phyloP scores from a whole-genome alignment of 2,888 invertebrate species.

The Meandrusa payeni region DNA sequence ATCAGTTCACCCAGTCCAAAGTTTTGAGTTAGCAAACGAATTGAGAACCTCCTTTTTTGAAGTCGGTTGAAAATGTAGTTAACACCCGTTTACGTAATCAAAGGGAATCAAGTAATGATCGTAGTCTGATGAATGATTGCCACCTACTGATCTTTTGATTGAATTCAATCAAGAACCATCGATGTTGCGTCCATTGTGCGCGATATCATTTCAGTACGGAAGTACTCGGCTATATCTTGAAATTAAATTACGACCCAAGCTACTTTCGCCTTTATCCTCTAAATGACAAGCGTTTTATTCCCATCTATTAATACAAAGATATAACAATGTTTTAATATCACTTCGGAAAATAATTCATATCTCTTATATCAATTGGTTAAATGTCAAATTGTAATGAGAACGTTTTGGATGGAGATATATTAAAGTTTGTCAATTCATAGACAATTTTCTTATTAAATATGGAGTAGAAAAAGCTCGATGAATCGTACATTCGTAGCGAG shows the following conservation, averaged over 20 bases:
- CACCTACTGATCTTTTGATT: slow-evolving; percentile 71
- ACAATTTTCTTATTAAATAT: slow-evolving; percentile 56
- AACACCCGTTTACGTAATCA: no score
- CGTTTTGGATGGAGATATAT: not conserved
- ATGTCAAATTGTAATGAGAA: slow-evolving; percentile 7
- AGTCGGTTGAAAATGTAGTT: no score
- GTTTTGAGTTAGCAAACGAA: no score
- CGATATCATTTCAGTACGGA: slow-evolving; percentile 29
- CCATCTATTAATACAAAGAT: not conserved
- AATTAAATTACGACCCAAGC: slow-evolving; percentile 13
- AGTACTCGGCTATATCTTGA: slow-evolving; percentile 15
- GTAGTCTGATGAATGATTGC: no score
- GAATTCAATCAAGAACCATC: slow-evolving; percentile 71
- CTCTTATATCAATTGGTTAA: not conserved
- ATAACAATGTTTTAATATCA: not conserved
- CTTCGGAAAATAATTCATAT: not conserved
- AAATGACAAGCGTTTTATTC: not conserved
- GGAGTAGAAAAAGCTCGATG: slow-evolving; percentile 57
- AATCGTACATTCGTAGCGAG: slow-evolving; percentile 48
- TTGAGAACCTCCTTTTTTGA: no score
- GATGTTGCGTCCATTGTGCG: slow-evolving; percentile 52
- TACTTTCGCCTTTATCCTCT: slow-evolving; percentile 21
- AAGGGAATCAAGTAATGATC: no score
- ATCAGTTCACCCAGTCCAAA: no score
- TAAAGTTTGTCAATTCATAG: slow-evolving; percentile 41